Conservation (phyloP, 2,888 invertebrate species). For the Pheosia tremula region DNA sequence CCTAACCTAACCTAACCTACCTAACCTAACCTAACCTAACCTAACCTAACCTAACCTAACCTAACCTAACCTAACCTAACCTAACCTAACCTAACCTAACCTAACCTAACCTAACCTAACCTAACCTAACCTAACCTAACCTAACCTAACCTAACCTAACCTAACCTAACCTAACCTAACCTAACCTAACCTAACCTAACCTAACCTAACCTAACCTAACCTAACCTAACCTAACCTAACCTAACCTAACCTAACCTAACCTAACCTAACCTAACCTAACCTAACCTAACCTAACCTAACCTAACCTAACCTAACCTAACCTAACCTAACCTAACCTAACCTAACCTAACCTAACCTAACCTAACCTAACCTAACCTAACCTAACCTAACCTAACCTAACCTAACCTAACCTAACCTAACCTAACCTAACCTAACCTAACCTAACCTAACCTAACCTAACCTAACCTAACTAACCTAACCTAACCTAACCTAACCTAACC, state of each 20-base stretch:
- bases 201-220: slow-evolving; percentile 36
- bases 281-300: slow-evolving; percentile 39
- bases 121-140: slow-evolving; percentile 39
- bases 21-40: slow-evolving; percentile 35
- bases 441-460: slow-evolving; percentile 30
- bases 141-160: slow-evolving; percentile 35
- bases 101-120: slow-evolving; percentile 41
- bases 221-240: slow-evolving; percentile 36
- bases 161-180: slow-evolving; percentile 37
- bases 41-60: slow-evolving; percentile 36
- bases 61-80: slow-evolving; percentile 32
- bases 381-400: slow-evolving; percentile 24
- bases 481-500: slow-evolving; percentile 29
- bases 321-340: slow-evolving; percentile 32
- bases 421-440: slow-evolving; percentile 29
- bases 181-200: slow-evolving; percentile 36
- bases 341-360: slow-evolving; percentile 33
- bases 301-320: slow-evolving; percentile 34
- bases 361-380: slow-evolving; percentile 24
- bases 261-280: slow-evolving; percentile 37
- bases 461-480: slow-evolving; percentile 27
- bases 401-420: slow-evolving; percentile 23
- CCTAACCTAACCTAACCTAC: too few relatives aligned
- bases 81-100: slow-evolving; percentile 32
- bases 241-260: slow-evolving; percentile 38